Base-by-base conservation (phyloP, 2,113 vertebrate species). In the Stigmatopora argus region DNA sequence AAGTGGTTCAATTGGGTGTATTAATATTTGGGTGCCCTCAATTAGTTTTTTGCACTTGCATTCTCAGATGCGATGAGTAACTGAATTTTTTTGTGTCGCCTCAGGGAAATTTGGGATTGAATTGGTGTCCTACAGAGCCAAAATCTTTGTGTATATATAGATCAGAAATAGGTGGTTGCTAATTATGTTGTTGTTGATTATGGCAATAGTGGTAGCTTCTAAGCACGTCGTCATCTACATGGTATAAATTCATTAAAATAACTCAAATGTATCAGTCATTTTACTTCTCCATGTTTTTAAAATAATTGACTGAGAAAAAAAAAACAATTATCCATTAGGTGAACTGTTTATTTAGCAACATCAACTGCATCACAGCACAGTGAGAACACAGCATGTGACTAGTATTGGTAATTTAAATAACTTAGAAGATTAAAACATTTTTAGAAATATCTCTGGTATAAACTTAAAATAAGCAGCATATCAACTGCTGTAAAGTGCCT, bases 341-440 rank as follows among this genome's bases (percentile, higher is more conserved):
- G 81, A 86, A 86, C 81, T 84, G 84, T 88, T 86, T 88, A 85
- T 86, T 88, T 72, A 17, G 56, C 62, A 78, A 81, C 69, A 77
- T 71, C 66, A 77, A 82, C 70, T 14, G 71, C 58, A 86, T 74
- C 73, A 83, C 75, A 79, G 73, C 68, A 84, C 59, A 80, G 60
- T 66, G 61, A 62, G 70, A 71, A 70, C 69, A 77, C 56, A 75
- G 31, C 60, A 72, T 44, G 57, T 76, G 72, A 66, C 76, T 12
- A 11, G 26, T 19, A 71, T 21, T 56, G 65, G 45, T 52, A 55
- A 75, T 41, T 41, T 38, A 59, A 80, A 72, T 75, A 72, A 67
- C 3, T 76, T 65, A 70, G 61, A 41, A n/a, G 14, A 48, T 64
- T 71, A 46, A 69, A 69, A 66, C 5, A 7, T 44, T 14, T 31